Percentiles rank a stretch among this genome's conserved stretches.
Conservation (phyloP, 1,140 invertebrate species). For the Chrysoperla carnea region DNA sequence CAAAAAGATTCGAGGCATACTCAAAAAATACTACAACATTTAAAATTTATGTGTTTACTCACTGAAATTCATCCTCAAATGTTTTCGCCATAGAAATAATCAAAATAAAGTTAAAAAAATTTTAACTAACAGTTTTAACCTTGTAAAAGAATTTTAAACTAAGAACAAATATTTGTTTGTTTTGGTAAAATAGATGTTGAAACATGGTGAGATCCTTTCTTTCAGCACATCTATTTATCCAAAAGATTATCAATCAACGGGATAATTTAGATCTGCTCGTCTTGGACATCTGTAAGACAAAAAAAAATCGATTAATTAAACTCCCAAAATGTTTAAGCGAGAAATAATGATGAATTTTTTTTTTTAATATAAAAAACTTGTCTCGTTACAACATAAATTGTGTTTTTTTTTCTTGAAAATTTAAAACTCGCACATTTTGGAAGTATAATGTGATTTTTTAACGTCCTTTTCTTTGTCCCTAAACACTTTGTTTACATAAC, state of each 20-base stretch:
- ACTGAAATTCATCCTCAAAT: too few species aligned
- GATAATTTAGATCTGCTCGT: conserved; percentile 32
- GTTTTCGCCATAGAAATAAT: too few species aligned
- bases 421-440: conserved; percentile 11
- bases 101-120: too few species aligned
- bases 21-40: too few species aligned
- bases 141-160: neutral
- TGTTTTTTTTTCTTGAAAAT: neutral
- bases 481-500: conserved; percentile 1
- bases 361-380: conserved; percentile 8
- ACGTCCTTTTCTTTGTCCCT: conserved; percentile 1
- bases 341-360: neutral
- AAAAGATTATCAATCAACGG: too few species aligned
- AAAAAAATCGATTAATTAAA: conserved; percentile 23
- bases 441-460: conserved; percentile 11
- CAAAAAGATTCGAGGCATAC: too few species aligned
- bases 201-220: neutral
- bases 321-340: conserved; percentile 15
- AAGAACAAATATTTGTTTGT: neutral
- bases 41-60: too few species aligned
- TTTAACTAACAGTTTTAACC: too few species aligned
- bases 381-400: conserved; percentile 34
- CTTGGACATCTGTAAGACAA: conserved; percentile 38
- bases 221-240: too few species aligned
- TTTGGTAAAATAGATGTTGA: neutral